Evolutionary conservation across 1,140 invertebrate genomes (phyloP).

Genomic region (Drosophila triauraria): DNA sequence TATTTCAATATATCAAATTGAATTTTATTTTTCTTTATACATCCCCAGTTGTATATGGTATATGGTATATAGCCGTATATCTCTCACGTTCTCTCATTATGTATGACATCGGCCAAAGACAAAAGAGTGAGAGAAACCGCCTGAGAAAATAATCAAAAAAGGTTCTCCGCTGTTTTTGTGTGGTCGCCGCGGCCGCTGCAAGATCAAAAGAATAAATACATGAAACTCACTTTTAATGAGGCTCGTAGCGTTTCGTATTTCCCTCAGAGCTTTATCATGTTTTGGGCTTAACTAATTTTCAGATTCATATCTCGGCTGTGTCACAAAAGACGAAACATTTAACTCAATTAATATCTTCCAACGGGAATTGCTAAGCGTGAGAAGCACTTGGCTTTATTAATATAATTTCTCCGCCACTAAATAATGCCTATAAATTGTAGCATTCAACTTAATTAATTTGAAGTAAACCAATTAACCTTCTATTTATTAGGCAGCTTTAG

Average conservation of each 20-base stretch:
- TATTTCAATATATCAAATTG: no score
- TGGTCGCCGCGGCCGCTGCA: constrained; percentile 27
- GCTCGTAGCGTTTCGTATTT: constrained; percentile 11
- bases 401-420: neutral
- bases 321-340: constrained; percentile 13
- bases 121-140: constrained; percentile 50
- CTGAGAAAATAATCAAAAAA: constrained; percentile 55
- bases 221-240: constrained; percentile 43
- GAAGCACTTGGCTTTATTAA: neutral
- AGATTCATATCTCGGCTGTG: constrained; percentile 28
- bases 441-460: neutral
- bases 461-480: neutral
- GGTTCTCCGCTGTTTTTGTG: constrained; percentile 32
- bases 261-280: constrained; percentile 17
- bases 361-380: constrained; percentile 21
- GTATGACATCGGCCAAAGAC: constrained; percentile 46
- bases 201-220: constrained; percentile 51
- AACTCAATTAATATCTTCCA: constrained; percentile 32
- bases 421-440: neutral
- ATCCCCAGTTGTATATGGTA: constrained; percentile 2
- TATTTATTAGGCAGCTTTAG: neutral
- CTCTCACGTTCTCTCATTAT: constrained; percentile 66
- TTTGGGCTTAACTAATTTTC: constrained; percentile 17
- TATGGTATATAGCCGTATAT: constrained; percentile 48
- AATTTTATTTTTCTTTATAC: neutral